Conservation (phyloP, 2,888 invertebrate genomes). For the Theodoxus fluviatilis region DNA sequence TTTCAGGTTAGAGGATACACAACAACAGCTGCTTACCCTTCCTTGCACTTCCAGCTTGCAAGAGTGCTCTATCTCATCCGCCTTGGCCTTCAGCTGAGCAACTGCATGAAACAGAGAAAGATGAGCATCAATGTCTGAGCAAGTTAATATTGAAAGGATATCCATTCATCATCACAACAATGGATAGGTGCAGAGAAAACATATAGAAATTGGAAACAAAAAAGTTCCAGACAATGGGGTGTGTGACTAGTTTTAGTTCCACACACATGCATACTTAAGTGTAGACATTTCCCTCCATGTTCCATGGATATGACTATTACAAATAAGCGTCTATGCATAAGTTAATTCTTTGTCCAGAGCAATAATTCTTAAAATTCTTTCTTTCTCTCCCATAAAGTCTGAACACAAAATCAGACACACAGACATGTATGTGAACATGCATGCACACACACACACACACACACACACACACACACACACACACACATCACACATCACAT, state of each 20-base stretch:
- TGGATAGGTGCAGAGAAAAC: too few relatives aligned
- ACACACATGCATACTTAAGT: not conserved
- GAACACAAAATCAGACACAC: too few relatives aligned
- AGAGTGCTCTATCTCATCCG: constrained; percentile 51
- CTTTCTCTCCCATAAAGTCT: too few relatives aligned
- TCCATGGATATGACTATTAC: not conserved
- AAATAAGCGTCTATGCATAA: not conserved
- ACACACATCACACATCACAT: not conserved
- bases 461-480: constrained; percentile 19
- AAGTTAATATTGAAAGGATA: too few relatives aligned
- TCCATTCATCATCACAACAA: too few relatives aligned
- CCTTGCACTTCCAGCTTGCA: constrained; percentile 45
- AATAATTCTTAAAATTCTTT: too few relatives aligned
- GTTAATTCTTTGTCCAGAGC: not conserved
- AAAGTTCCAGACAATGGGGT: too few relatives aligned
- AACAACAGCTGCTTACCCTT: constrained; percentile 38
- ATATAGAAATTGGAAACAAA: too few relatives aligned
- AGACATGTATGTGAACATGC: not conserved
- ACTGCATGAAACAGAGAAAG: constrained; percentile 37
- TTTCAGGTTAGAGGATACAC: too few relatives aligned
- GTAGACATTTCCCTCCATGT: not conserved
- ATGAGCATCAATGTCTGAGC: not conserved
- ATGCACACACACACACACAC: constrained; percentile 2
- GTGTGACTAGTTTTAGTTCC: too few relatives aligned
- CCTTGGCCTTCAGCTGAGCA: constrained; percentile 49